Evolutionary conservation across 2,888 invertebrate species (phyloP).

Genomic region (Epinotia brunnichana): DNA sequence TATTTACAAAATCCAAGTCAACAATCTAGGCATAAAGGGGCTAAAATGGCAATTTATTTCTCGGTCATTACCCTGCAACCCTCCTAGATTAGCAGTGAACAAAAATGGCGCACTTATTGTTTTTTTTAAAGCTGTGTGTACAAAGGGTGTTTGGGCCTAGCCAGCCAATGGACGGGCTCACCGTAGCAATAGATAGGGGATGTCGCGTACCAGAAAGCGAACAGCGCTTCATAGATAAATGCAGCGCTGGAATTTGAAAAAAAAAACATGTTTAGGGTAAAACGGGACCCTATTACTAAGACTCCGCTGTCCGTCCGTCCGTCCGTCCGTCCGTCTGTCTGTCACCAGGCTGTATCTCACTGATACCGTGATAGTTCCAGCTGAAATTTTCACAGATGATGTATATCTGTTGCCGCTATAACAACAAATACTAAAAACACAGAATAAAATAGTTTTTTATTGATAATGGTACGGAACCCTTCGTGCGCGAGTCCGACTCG

Average conservation of each 20-base stretch:
- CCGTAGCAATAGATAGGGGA: conserved; percentile 74
- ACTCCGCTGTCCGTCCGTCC: too few relatives aligned
- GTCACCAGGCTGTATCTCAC: too few relatives aligned
- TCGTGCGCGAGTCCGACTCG: too few relatives aligned
- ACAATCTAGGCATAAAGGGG: conserved; percentile 42
- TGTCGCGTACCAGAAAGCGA: conserved; percentile 59
- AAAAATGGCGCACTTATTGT: conserved; percentile 73
- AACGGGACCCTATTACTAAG: too few relatives aligned
- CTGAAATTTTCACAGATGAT: too few relatives aligned
- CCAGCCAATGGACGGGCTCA: conserved; percentile 68
- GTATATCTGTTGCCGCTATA: too few relatives aligned
- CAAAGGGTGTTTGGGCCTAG: conserved; percentile 71
- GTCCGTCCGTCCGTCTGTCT: too few relatives aligned
- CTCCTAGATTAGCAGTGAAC: conserved; percentile 71
- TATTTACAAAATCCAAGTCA: conserved; percentile 42
- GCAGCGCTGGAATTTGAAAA: conserved; percentile 47
- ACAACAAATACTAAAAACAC: too few relatives aligned
- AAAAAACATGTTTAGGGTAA: too few relatives aligned
- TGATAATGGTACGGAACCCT: too few relatives aligned
- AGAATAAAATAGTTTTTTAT: too few relatives aligned
- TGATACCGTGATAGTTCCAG: too few relatives aligned
- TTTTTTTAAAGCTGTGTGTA: conserved; percentile 71
- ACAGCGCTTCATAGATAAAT: conserved; percentile 72
- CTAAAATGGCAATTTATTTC: conserved; percentile 48
- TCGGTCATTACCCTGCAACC: conserved; percentile 72